Evolutionary conservation across 2,888 invertebrate species (phyloP), one percentile per base, ranked within the genome.

Genomic region (Caenorhabditis imperialis): DNA sequence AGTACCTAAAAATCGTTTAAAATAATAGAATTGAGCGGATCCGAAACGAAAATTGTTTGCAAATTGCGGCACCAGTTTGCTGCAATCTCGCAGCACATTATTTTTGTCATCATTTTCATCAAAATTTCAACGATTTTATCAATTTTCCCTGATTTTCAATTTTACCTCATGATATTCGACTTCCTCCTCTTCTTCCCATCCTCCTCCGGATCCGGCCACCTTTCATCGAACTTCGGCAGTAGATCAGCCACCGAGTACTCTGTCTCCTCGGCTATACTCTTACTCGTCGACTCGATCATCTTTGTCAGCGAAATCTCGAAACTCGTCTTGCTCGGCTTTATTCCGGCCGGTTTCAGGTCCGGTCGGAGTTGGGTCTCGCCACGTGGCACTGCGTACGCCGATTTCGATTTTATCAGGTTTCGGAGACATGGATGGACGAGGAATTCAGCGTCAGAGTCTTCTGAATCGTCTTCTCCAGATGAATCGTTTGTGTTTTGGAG

Each of bases 371-470:
- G 40, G n/a, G n/a, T n/a, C n/a, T n/a, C n/a, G 16, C 60, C 47
- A 0, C 42, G 50, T 14, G 77, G 77, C 20, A 79, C 69, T 3
- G 79, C 69, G 45, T 79, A 79, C 16, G 79, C 79, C 25, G 79
- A 79, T 51, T 79, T 79, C 40, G 77, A 77, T 44, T 79, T 79
- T 37, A 79, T 79, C n/a, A 79, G 61, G 45, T 72, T 77, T 55
- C 77, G 55, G 35, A 79, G 75, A 37, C 77, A 77, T 6, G 79
- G 77, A 63, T 79, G 75, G 20, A 79, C 77, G 4, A 75, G 63
- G 25, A 79, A 79, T 47, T 79, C 79, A 5, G 74, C 67, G 38
- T 74, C 74, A 33, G 51, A 53, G 22, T 73, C 73, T 22, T 73
- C 73, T 42, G 60, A 60, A 4, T 53, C 53, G 23, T 65, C 62